Conservation (phyloP, 1,140 invertebrate species). For the Musca vetustissima region DNA sequence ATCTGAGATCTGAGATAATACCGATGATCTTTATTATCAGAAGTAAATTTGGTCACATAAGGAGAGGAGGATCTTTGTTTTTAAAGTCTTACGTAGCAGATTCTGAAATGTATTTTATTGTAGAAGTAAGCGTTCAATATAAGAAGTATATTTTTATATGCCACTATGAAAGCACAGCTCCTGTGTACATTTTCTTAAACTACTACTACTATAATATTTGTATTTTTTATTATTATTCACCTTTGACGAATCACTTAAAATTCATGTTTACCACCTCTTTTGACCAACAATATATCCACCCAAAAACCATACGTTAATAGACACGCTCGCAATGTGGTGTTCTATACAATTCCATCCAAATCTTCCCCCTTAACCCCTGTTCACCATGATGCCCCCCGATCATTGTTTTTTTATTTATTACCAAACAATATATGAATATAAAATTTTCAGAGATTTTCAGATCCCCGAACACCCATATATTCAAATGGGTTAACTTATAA, state of each 20-base stretch:
- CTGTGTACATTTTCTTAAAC: no score
- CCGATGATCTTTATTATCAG: background rate
- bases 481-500: no score
- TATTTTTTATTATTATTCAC: slow-evolving; percentile 7
- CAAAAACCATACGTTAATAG: no score
- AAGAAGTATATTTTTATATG: no score
- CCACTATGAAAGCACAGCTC: no score
- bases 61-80: slow-evolving; percentile 21
- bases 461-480: no score
- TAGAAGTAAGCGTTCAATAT: slow-evolving; percentile 18
- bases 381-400: background rate
- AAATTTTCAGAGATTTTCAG: background rate
- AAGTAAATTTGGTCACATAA: slow-evolving; percentile 2
- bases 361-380: slow-evolving; percentile 2
- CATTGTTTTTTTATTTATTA: slow-evolving; percentile 16
- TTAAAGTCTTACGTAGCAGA: background rate
- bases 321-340: background rate
- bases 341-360: slow-evolving; percentile 14
- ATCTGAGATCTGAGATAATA: background rate
- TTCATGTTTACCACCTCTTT: background rate
- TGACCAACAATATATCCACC: background rate
- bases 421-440: background rate
- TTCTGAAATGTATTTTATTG: slow-evolving; percentile 1
- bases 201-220: background rate
- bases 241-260: background rate